Base-by-base conservation (phyloP, 2,888 invertebrate genomes). In the Dimorphilus gyrociliatus region DNA sequence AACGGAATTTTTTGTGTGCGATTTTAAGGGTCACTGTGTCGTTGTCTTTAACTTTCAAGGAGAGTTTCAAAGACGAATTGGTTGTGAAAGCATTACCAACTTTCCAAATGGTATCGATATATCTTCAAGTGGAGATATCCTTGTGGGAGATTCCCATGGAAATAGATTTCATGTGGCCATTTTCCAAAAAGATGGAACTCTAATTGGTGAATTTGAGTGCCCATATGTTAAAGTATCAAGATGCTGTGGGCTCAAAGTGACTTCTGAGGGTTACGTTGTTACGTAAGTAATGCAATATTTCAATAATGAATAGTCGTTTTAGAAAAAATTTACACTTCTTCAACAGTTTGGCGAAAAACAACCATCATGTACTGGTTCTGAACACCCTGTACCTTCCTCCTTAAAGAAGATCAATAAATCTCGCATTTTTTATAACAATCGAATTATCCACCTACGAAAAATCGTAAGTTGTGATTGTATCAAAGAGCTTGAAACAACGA, bases 21-120 rank as follows among this genome's bases (percentile, higher is more conserved):
- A 92, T 66, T 92, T 90, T 65, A 92, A 92, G 66, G 90, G 88
- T 30, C 90, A 90, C 67, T 88, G 88, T 64, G 88, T 90, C 31
- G 61, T 56, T 25, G 88, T 88, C 16, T 88, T 88, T 63, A 81
- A 78, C 58, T 85, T 86, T 59, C 80, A 81, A 41, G 90, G 90
- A 34, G 74, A 50, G 33, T 90, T 84, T 66, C 67, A 85, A 53
- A 78, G 88, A 45, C 78, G 85, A 46, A 90, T 92, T 62, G 92
- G 90, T 43, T 81, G 80, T 66, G 86, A 90, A 66, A 84, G 78
- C 60, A 75, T 90, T 48, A 92, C 90, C 50, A 86, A 86, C 66
- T 92, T 86, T 65, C 92, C 90, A 4, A 92, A 90, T 63, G 92
- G 92, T 44, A 90, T 92, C 55, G 90, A 90, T 67, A 86, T 92